Base-by-base conservation (phyloP, 1,140 invertebrate species). In the Neotoxoptera formosana region DNA sequence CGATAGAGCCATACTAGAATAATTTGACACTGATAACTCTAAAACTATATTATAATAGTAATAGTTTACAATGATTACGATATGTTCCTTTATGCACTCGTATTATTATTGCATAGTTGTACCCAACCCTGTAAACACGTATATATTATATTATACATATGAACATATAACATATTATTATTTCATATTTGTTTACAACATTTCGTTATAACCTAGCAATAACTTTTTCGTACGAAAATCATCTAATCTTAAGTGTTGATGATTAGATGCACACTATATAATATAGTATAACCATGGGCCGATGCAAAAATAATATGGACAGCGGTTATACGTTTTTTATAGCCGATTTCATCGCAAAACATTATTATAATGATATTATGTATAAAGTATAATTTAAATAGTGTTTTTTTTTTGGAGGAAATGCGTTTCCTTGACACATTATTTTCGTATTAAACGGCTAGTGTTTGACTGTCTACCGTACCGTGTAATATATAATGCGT, bases 361-460 rank as follows among this genome's bases (percentile, higher is more conserved):
- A 36, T 21, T 30, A 47, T n/a, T 53, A n/a, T 48, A 34, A 36
- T 53, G 14, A 48, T 89, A 21, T n/a, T 34, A 47, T 88, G 7
- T 36, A 23, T 51, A 67, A 67, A 14, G n/a, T n/a, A n/a, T 67
- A 14, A 67, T 67, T 67, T 17, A 67, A 67, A 67, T 30, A 53
- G 51, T 53, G 51, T 7, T 67, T 76, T n/a, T 76, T 30, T 86
- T 30, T 21, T n/a, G n/a, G 1, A 25, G 14, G 11, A 86, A 86
- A 53, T 53, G 14, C 25, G 41, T 91, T 91, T 91, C 90, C 90
- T 91, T 91, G 90, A 76, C 90, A 91, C 41, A 60, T 67, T 67
- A 91, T 91, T 86, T 84, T 90, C 90, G 56, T 60, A 67, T 67
- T 91, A 60, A 60, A 67, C 56, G 36, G 41, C 67, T 36, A 30